A percentile compares a stretch with the other conserved stretches of the same genome.
These are phyloP conservation scores for Dermolepida albohirtum DNA, from an alignment of 2,888 invertebrate species.

Conservation along the genomic window DNA sequence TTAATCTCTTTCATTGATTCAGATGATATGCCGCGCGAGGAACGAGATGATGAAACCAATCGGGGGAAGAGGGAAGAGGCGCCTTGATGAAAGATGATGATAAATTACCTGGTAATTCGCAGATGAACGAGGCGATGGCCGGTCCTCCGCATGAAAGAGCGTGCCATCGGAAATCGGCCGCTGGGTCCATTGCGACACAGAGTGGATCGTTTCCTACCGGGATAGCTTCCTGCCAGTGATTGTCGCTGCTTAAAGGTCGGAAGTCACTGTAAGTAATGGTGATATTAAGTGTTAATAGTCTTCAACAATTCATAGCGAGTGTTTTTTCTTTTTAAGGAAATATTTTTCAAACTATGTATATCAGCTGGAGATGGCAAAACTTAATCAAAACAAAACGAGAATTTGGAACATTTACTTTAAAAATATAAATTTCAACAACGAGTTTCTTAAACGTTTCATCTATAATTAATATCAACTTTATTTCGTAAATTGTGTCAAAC, in stretches of 20 bases:
- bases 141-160: slow-evolving; percentile 81
- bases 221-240: slow-evolving; percentile 79
- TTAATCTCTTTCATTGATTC: slow-evolving; percentile 31
- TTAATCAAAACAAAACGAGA: no score
- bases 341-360: not conserved
- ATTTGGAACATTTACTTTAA: no score
- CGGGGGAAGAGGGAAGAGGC: not conserved
- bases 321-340: not conserved
- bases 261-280: slow-evolving; percentile 67
- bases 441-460: no score
- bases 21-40: slow-evolving; percentile 4
- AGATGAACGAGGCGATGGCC: slow-evolving; percentile 82
- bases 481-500: no score
- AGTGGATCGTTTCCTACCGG: slow-evolving; percentile 73
- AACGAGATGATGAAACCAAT: not conserved
- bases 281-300: slow-evolving; percentile 25
- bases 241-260: slow-evolving; percentile 72
- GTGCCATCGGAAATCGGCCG: slow-evolving; percentile 83
- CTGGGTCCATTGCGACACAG: slow-evolving; percentile 81
- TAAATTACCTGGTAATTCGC: slow-evolving; percentile 79
- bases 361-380: no score
- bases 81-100: slow-evolving; percentile 31
- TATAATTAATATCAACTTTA: no score
- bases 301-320: slow-evolving; percentile 8
- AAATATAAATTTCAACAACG: no score